Base-by-base conservation (phyloP, 1,140 invertebrate genomes). In the Papilio aristodemus region DNA sequence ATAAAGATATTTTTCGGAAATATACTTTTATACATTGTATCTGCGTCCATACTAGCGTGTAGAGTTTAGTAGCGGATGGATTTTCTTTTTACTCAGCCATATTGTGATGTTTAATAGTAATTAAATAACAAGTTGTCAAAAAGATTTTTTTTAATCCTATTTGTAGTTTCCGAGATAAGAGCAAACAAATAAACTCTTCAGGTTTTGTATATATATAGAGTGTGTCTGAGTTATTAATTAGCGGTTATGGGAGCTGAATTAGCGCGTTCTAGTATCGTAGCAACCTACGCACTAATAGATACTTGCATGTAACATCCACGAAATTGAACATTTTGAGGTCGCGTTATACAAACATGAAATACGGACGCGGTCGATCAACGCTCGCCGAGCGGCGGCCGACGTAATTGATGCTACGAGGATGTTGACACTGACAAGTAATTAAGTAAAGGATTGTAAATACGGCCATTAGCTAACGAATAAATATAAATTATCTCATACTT, bases 281-380 rank as follows among this genome's bases (percentile, higher is more conserved):
- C 6, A 6, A 10, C 19, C 8, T 10, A 11, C 10, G 8, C 46
- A 22, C 10, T 54, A 22, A 54, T 54, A 22, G 9, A 54, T 25
- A 54, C 19, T 4, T 54, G 19, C 46, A 54, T 17, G 38, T 39
- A 13, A 43, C 41, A 43, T 43, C 41, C 10, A 54, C 46, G 46
- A 54, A 54, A 54, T 54, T 54, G 17, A 22, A 54, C 46, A 54
- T 25, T 46, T 46, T 54, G 46, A 54, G 46, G 46, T 54, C 46
- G 19, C 46, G 46, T 54, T 54, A 25, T 54, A 25, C 19, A 54
- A 54, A 54, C 10, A 54, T 19, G 43, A 32, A 32, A 32, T 46
- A 14, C 7, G 41, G 5, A 22, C 8, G 43, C 17, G 46, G 46
- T 25, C 46, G 43, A 54, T 50, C 9, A 50, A 17, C 14, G 43